Conservation (phyloP, 1,140 invertebrate species). For the Pomacea maculata region DNA sequence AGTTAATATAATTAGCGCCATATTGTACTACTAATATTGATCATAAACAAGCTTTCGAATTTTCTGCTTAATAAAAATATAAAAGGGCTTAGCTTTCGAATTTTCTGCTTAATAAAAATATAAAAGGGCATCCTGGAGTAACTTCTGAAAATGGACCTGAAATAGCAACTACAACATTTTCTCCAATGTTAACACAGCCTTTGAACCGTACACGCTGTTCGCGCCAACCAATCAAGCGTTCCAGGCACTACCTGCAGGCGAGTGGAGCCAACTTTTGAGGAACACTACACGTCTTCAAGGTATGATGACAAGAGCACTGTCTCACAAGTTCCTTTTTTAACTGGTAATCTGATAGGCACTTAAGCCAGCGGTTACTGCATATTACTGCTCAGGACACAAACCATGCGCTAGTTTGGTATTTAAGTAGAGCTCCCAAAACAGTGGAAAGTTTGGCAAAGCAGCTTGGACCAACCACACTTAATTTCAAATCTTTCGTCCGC, state of each 20-base stretch:
- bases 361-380: too few relatives aligned
- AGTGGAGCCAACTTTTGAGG: constrained; percentile 71
- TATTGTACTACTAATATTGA: neutral
- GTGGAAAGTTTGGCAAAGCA: too few relatives aligned
- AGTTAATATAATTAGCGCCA: neutral
- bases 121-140: neutral
- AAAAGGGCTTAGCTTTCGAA: neutral
- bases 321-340: too few relatives aligned
- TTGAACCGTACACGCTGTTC: constrained; percentile 80
- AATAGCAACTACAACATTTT: too few relatives aligned
- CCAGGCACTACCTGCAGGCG: constrained; percentile 70
- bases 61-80: neutral
- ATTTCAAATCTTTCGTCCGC: too few relatives aligned
- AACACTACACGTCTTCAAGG: constrained; percentile 71
- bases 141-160: neutral
- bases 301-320: neutral
- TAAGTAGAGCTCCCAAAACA: too few relatives aligned
- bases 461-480: too few relatives aligned
- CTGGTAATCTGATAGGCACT: too few relatives aligned
- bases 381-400: too few relatives aligned
- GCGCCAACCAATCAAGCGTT: constrained; percentile 86
- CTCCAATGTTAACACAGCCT: neutral
- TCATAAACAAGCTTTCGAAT: neutral
- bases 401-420: too few relatives aligned
- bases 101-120: neutral